These are phyloP conservation scores for Orientallactaga sibirica DNA, from an alignment of 2,797 vertebrate species.

Conservation along the genomic window DNA sequence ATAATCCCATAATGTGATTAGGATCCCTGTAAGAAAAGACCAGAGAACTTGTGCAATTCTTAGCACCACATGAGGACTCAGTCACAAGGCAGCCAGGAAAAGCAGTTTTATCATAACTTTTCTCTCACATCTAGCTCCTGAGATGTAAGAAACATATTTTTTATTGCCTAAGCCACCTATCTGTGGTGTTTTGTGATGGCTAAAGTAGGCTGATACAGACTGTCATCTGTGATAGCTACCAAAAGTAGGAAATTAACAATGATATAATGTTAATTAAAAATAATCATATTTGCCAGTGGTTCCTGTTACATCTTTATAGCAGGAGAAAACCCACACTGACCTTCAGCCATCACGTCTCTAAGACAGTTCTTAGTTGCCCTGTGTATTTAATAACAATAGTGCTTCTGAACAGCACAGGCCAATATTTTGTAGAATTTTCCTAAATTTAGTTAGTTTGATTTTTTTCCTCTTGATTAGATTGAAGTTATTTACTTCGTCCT, in stretches of 20 bases:
- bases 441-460: constrained; percentile 20
- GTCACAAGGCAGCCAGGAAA: neutral
- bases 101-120: neutral
- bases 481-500: neutral
- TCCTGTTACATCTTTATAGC: constrained; percentile 18
- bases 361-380: neutral
- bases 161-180: neutral
- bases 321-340: neutral
- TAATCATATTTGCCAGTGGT: constrained; percentile 16
- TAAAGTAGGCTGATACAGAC: neutral
- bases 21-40: neutral
- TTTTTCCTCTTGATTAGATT: constrained; percentile 12
- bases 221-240: neutral
- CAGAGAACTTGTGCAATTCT: neutral
- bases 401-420: neutral
- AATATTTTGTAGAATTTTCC: neutral
- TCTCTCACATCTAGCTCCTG: neutral
- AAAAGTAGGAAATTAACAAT: constrained; percentile 40
- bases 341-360: neutral
- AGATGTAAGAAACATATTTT: constrained; percentile 1
- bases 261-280: constrained; percentile 8
- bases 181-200: neutral
- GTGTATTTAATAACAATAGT: constrained; percentile 12
- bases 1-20: neutral
- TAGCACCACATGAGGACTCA: neutral